A percentile compares a stretch with the other conserved stretches of the same genome.
Conservation (phyloP, 2,113 vertebrate genomes). For the Carassius gibelio region DNA sequence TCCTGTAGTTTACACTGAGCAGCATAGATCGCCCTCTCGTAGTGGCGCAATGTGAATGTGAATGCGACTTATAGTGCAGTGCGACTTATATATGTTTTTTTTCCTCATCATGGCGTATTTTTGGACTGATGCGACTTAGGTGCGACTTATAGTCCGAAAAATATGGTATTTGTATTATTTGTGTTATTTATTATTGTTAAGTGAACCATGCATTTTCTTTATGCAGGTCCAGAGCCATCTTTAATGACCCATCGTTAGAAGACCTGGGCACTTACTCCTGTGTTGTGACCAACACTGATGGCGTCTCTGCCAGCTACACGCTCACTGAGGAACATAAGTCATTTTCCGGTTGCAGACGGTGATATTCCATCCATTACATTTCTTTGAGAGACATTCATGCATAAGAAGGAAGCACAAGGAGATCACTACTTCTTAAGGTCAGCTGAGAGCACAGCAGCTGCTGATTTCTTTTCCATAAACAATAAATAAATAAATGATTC, state of each 20-base stretch:
- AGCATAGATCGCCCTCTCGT: too few relatives aligned
- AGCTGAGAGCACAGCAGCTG: neutral
- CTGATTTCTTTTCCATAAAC: neutral
- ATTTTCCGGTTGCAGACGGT: neutral
- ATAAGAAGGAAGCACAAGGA: slow-evolving; percentile 24
- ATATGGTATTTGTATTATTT: neutral
- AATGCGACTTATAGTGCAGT: too few relatives aligned
- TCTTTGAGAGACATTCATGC: slow-evolving; percentile 32
- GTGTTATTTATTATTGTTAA: neutral
- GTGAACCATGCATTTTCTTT: neutral
- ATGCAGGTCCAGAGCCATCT: slow-evolving; percentile 87
- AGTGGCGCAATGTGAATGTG: too few relatives aligned
- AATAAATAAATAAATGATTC: neutral
- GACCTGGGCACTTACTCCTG: slow-evolving; percentile 94
- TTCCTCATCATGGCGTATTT: too few relatives aligned
- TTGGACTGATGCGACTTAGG: too few relatives aligned
- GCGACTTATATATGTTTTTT: too few relatives aligned
- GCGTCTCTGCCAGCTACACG: slow-evolving; percentile 89
- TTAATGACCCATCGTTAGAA: slow-evolving; percentile 88
- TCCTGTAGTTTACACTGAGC: too few relatives aligned
- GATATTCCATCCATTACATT: slow-evolving; percentile 47
- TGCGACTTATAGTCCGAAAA: too few relatives aligned
- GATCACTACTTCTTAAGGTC: neutral
- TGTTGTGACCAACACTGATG: slow-evolving; percentile 90
- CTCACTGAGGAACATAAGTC: slow-evolving; percentile 91